A percentile compares a stretch with the other conserved stretches of the same genome.
These are phyloP conservation scores for Panagrolaimus sp. DNA, from an alignment of 1,140 invertebrate species.

Conservation along the genomic window DNA sequence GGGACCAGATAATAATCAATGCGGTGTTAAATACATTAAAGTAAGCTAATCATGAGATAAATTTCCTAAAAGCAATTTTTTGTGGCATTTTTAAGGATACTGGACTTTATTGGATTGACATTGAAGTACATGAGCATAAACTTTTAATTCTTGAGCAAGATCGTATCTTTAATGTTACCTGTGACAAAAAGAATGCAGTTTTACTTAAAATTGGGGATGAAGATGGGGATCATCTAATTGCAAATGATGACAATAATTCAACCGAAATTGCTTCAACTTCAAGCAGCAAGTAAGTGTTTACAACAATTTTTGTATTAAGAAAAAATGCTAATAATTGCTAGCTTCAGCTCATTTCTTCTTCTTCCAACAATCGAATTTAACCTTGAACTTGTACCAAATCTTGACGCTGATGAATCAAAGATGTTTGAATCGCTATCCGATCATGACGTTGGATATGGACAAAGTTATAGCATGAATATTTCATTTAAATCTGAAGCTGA, in stretches of 20 bases:
- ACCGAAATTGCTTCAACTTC: too few relatives aligned
- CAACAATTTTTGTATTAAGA: neutral
- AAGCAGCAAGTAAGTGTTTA: too few relatives aligned
- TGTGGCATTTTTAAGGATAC: neutral
- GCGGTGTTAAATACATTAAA: conserved; percentile 1
- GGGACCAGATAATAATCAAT: neutral
- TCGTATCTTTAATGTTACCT: conserved; percentile 2
- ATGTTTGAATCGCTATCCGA: neutral
- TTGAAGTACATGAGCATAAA: conserved; percentile 16
- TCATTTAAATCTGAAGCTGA: neutral
- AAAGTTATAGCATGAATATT: neutral
- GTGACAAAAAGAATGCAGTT: neutral
- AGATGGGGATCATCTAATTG: neutral
- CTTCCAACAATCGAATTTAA: neutral
- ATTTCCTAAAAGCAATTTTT: neutral
- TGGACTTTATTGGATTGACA: neutral
- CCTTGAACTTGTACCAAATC: neutral
- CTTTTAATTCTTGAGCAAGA: conserved; percentile 3
- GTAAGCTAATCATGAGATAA: neutral
- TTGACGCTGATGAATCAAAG: neutral
- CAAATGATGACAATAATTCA: neutral
- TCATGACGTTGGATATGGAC: conserved; percentile 2
- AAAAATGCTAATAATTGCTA: neutral
- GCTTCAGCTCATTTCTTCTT: neutral
- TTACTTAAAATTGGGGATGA: neutral